Evolutionary conservation across 2,888 invertebrate species (phyloP).

Genomic region (Lithophane semibrunnea): DNA sequence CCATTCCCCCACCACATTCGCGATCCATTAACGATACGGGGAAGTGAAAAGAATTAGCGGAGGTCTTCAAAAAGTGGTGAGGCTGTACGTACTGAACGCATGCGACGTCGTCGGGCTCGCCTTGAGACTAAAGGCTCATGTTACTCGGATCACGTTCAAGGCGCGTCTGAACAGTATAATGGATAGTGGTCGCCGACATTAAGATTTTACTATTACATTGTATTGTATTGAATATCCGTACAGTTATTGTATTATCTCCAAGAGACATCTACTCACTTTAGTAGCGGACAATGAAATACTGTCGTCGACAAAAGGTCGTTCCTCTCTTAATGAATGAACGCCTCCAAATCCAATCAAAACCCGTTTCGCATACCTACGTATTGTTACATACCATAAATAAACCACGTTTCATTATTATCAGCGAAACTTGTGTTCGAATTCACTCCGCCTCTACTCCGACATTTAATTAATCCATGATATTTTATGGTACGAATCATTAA

Average conservation of each 20-base stretch:
- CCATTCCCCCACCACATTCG: slow-evolving; percentile 69
- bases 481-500: slow-evolving; percentile 82
- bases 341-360: slow-evolving; percentile 74
- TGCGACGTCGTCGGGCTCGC: slow-evolving; percentile 83
- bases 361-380: slow-evolving; percentile 70
- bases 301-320: slow-evolving; percentile 64
- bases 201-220: slow-evolving; percentile 76
- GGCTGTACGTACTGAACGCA: slow-evolving; percentile 75
- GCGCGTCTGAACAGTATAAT: slow-evolving; percentile 81
- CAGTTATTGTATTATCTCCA: slow-evolving; percentile 66
- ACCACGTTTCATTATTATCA: slow-evolving; percentile 75
- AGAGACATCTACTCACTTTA: slow-evolving; percentile 55
- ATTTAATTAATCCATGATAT: slow-evolving; percentile 86
- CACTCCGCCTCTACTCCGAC: slow-evolving; percentile 82
- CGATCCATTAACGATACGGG: slow-evolving; percentile 66
- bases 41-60: slow-evolving; percentile 73
- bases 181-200: slow-evolving; percentile 77
- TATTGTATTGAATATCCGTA: slow-evolving; percentile 71
- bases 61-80: slow-evolving; percentile 80
- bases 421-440: slow-evolving; percentile 77
- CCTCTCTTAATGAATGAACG: slow-evolving; percentile 70
- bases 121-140: slow-evolving; percentile 87
- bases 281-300: slow-evolving; percentile 60
- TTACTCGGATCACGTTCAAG: slow-evolving; percentile 90
- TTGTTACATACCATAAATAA: slow-evolving; percentile 77